Conservation (phyloP, 2,113 vertebrate species). For the Myotis lucifugus region DNA sequence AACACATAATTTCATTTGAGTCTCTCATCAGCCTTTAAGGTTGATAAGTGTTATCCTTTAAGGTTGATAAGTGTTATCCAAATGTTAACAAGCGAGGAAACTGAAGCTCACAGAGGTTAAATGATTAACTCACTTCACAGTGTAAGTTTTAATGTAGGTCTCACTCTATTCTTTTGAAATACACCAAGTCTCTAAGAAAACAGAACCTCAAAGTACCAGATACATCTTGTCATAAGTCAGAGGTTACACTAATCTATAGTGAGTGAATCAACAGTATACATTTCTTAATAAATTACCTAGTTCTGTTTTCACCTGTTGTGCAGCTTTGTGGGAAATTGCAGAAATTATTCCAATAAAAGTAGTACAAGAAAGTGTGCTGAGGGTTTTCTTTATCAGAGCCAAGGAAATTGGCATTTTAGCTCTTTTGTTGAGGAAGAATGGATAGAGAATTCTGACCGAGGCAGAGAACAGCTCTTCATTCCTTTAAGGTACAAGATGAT, state of each 20-base stretch:
- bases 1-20: slow-evolving; percentile 3
- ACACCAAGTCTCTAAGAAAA: not conserved
- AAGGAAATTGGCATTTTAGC: not conserved
- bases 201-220: not conserved
- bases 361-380: not conserved
- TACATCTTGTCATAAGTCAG: not conserved
- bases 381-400: not conserved
- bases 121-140: not conserved
- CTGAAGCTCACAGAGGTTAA: not conserved
- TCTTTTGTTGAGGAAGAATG: not conserved
- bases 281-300: slow-evolving; percentile 16
- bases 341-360: slow-evolving; percentile 17
- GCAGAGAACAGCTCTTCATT: not conserved
- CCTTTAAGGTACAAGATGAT: not conserved
- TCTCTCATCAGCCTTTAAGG: slow-evolving; percentile 39
- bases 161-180: slow-evolving; percentile 16
- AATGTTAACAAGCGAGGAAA: slow-evolving; percentile 28
- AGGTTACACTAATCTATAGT: not conserved
- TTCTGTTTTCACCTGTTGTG: slow-evolving; percentile 30
- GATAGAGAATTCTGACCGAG: not conserved
- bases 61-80: not conserved
- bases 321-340: not conserved
- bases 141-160: not conserved
- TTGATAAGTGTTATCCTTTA: not conserved
- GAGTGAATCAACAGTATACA: not conserved